Evolutionary conservation across 2,113 vertebrate species (phyloP).

Genomic region (Neoarius graeffei): DNA sequence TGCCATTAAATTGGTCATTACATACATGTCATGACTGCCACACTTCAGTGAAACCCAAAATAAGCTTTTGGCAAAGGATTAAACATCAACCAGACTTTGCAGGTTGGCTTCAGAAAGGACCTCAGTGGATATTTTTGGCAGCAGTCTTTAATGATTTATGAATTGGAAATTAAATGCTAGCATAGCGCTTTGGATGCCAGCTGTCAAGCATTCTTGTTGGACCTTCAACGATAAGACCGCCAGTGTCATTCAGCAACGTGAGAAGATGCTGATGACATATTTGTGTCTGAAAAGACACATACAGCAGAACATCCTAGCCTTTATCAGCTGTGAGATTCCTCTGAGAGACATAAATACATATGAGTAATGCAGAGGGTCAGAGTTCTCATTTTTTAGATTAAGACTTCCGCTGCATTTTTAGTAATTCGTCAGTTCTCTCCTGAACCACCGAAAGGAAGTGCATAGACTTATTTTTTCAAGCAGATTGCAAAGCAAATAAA

Average conservation of each 20-base stretch:
- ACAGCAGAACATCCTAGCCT: constrained; percentile 36
- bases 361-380: constrained; percentile 38
- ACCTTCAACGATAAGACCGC: constrained; percentile 35
- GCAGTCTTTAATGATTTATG: constrained; percentile 24
- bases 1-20: constrained; percentile 36
- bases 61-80: constrained; percentile 35
- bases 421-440: not conserved
- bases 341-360: constrained; percentile 29
- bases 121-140: constrained; percentile 29
- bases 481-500: not conserved
- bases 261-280: constrained; percentile 52
- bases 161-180: not conserved
- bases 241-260: constrained; percentile 38
- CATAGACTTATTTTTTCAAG: not conserved
- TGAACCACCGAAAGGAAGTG: not conserved
- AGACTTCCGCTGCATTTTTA: not conserved
- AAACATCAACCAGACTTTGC: constrained; percentile 17
- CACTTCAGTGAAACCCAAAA: constrained; percentile 18
- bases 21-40: not conserved
- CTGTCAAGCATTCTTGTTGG: constrained; percentile 38
- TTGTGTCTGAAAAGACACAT: constrained; percentile 36
- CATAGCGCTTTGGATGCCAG: not conserved
- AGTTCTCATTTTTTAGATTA: constrained; percentile 30
- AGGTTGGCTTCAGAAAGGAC: not conserved
- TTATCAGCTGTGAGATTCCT: constrained; percentile 60